Evolutionary conservation across 2,888 invertebrate species (phyloP), one percentile per base, ranked within the genome.

Genomic region (Seira musarum): DNA sequence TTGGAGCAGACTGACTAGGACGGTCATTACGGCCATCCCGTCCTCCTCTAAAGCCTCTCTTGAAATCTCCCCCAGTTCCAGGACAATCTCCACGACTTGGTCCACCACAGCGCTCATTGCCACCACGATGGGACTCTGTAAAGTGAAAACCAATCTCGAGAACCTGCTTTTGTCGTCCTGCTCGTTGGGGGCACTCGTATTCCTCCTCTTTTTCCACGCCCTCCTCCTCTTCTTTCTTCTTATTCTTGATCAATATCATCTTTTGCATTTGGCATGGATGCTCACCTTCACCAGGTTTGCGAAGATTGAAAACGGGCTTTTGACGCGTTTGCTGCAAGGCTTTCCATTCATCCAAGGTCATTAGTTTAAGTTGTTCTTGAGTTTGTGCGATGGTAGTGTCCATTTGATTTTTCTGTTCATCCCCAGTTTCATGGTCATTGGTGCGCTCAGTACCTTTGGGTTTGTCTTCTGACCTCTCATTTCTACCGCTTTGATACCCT

Each of bases 321-420:
- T 92, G 92, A 87, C 96, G 93, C 73, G 92, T 92, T 88, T 93
- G 88, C 86, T 95, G 94, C 87, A 95, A 91, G 78, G 96, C 96
- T 90, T 96, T 96, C 93, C 96, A 98, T 91, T 98, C 97, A 88
- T 97, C 97, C 87, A 97, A 91, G 49, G 98, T 98, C 89, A 98
- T 86, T 0, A 83, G 79, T 80, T 87, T 87, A 2, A 84, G 92
- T 89, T 94, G 94, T 85, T 95, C 95, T 71, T 91, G 91, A 0
- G 91, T 90, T 82, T 89, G 89, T 88, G 90, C 83, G 90, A 91
- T 87, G n/a, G 82, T 78, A 22, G 81, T 15, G 25, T 82, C 79
- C 24, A 71, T 78, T 67, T 87, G 87, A 60, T 86, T 84, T 66
- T 82, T 85, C 68, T 85, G 87, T 68, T 81, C 84, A 21, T 83